phyloP scores from a whole-genome alignment of 2,797 vertebrate genomes.

The Orestias chungarensis region DNA sequence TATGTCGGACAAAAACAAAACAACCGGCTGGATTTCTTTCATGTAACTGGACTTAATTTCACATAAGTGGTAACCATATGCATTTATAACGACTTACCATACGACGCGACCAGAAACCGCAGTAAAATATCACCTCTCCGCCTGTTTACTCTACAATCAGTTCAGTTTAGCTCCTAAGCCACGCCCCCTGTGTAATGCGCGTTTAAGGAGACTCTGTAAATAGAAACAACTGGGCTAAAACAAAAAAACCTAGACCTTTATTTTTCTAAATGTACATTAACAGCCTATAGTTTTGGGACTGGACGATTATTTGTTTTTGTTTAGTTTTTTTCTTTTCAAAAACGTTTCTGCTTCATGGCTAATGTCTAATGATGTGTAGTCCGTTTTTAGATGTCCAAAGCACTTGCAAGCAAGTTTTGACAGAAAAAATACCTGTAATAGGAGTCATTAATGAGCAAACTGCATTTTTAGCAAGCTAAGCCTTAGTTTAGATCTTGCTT shows the following conservation, averaged over 20 bases:
- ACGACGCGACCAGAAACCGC: neutral
- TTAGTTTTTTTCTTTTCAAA: neutral
- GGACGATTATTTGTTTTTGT: neutral
- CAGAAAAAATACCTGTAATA: neutral
- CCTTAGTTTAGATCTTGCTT: neutral
- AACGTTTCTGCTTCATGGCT: neutral
- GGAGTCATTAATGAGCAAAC: neutral
- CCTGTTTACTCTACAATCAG: slow-evolving; percentile 23
- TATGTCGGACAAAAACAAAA: neutral
- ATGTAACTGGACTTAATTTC: neutral
- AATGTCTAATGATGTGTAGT: too few species aligned
- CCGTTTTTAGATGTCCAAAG: too few species aligned
- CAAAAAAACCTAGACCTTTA: neutral
- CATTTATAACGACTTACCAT: slow-evolving; percentile 38
- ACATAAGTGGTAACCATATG: fast-evolving
- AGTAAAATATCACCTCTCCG: neutral
- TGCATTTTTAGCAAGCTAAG: neutral
- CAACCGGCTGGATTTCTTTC: neutral
- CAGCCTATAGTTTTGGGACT: neutral
- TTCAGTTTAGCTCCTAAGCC: slow-evolving; percentile 16
- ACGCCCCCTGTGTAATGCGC: slow-evolving; percentile 10
- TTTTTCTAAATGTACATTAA: neutral
- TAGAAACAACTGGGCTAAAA: neutral
- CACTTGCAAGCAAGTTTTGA: too few species aligned
- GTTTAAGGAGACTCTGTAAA: slow-evolving; percentile 20